Conservation (phyloP, 2,113 vertebrate genomes). For the Ciconia boyciana region DNA sequence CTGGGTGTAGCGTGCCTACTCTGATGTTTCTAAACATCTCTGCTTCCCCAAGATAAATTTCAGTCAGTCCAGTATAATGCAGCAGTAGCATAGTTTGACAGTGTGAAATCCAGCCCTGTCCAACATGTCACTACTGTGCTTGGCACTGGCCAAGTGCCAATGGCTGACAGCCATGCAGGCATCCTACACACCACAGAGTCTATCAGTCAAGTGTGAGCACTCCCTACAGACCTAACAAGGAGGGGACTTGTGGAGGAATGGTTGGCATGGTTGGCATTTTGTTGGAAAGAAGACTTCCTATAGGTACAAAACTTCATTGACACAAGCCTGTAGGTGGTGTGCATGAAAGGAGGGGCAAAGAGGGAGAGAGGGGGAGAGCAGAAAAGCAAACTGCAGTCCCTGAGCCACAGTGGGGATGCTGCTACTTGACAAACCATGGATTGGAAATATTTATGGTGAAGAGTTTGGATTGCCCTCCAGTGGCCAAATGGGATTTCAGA, state of each 20-base stretch:
- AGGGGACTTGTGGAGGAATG: neutral
- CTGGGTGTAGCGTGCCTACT: neutral
- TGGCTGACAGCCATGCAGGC: too few relatives aligned
- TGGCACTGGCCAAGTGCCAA: neutral
- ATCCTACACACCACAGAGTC: fast-evolving
- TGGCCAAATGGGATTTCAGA: neutral
- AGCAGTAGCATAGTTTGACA: neutral
- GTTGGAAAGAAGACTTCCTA: neutral
- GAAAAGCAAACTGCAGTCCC: neutral
- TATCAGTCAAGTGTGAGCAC: neutral
- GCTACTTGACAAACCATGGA: neutral
- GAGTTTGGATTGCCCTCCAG: slow-evolving; percentile 19
- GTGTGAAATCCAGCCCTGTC: neutral
- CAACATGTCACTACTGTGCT: neutral
- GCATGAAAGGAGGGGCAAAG: neutral
- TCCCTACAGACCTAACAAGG: fast-evolving
- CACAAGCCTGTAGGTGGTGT: neutral
- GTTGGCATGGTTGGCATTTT: neutral
- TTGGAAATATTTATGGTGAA: neutral
- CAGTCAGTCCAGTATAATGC: neutral
- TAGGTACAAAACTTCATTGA: neutral
- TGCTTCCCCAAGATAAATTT: neutral
- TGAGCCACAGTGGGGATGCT: neutral
- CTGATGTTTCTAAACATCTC: neutral
- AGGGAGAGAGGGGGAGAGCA: neutral